A percentile compares a stretch with the other conserved stretches of the same genome.
These are phyloP conservation scores for Argyresthia albistria DNA, from an alignment of 2,888 invertebrate genomes.

Conservation along the genomic window DNA sequence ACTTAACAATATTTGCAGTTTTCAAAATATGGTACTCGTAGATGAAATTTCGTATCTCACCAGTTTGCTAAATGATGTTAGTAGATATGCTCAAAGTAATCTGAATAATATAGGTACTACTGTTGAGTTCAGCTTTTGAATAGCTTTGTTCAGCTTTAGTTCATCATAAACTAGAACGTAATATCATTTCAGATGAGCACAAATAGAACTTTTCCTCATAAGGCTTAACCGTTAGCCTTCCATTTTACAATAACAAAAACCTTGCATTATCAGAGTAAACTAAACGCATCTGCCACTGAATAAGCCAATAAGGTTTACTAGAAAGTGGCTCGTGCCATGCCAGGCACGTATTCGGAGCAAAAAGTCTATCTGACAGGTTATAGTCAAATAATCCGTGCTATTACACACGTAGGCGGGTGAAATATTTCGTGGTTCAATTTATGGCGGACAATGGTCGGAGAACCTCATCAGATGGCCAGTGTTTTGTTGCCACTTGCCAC, in stretches of 20 bases:
- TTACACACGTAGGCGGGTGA: slow-evolving; percentile 65
- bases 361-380: slow-evolving; percentile 42
- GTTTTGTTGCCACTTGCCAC: not conserved
- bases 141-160: too few species aligned
- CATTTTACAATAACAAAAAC: not conserved
- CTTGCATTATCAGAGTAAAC: not conserved
- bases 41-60: too few species aligned
- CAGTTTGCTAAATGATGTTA: too few species aligned
- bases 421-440: slow-evolving; percentile 61
- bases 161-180: too few species aligned
- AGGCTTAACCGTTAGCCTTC: slow-evolving; percentile 35
- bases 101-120: too few species aligned
- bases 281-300: not conserved
- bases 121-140: too few species aligned
- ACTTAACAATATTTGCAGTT: too few species aligned
- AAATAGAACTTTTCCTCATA: not conserved
- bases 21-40: too few species aligned
- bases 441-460: slow-evolving; percentile 27
- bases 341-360: slow-evolving; percentile 23
- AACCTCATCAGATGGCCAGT: slow-evolving; percentile 38
- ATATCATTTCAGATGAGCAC: too few species aligned
- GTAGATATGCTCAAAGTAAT: too few species aligned
- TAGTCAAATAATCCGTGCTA: slow-evolving; percentile 61
- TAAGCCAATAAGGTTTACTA: slow-evolving; percentile 19
- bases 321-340: slow-evolving; percentile 63